Evolutionary conservation across 2,797 vertebrate species (phyloP), one percentile per base, ranked within the genome.

Genomic region (Linurgus olivaceus): DNA sequence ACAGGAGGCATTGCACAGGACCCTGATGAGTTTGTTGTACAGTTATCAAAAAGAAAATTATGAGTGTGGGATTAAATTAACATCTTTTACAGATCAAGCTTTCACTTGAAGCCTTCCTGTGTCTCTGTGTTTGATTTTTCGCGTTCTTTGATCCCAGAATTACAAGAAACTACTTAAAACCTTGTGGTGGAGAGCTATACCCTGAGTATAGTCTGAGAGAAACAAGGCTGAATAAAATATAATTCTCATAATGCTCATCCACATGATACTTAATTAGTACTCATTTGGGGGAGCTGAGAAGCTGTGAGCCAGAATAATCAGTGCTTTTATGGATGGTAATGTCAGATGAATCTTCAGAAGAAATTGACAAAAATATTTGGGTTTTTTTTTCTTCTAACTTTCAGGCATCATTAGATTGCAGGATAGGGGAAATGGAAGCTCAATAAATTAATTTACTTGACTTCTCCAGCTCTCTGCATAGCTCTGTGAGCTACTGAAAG

Each of bases 181-280:
- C 16, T 66, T n/a, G 6, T 26, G 13, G 11, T 62, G n/a, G 40
- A 86, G 19, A 81, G 25, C 58, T 66, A 52, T 54, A 78, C 14
- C 38, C 26, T 51, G 19, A 65, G 14, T 37, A 37, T 74, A 91
- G 21, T 67, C 33, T 61, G 29, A 94, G 52, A 86, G 65, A 91
- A 96, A 82, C 50, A 91, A 86, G 37, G 14, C 35, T 84, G 85
- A 93, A 78, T 86, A 88, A 95, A 96, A 79, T 74, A 23, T 55
- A 75, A 76, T 92, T 91, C 68, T 86, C 77, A 72, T 65, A 40
- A 67, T 62, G 55, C 71, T 86, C 42, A 87, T 86, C 38, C 91
- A 75, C 74, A 44, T 40, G 55, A 73, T 93, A 57, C 59, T 51
- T 94, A 94, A 88, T 94, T 94, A 94, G 63, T 86, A 70, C 70